Evolutionary conservation across 2,113 vertebrate species (phyloP).

Genomic region (Gopherus flavomarginatus): DNA sequence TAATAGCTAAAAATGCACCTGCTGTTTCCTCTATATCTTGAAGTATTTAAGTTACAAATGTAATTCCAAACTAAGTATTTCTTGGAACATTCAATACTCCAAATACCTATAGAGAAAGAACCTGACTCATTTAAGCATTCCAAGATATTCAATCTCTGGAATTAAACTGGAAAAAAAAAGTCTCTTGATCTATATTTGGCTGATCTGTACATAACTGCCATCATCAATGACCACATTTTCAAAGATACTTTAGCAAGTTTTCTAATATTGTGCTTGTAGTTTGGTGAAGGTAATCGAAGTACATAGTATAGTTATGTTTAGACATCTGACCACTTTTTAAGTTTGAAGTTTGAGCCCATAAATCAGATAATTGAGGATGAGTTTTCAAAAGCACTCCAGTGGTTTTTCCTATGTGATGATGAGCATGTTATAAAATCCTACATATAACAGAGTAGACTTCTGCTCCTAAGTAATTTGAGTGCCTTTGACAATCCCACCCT

Average conservation of each 20-base stretch:
- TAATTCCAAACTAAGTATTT: neutral
- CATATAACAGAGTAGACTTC: neutral
- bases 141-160: neutral
- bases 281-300: constrained; percentile 10
- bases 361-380: constrained; percentile 16
- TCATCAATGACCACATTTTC: neutral
- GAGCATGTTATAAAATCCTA: neutral
- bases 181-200: neutral
- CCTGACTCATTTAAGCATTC: neutral
- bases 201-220: neutral
- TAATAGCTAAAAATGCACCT: neutral
- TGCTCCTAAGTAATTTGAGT: neutral
- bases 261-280: neutral
- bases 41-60: neutral
- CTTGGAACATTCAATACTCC: neutral
- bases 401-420: neutral
- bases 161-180: neutral
- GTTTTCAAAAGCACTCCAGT: neutral
- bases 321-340: constrained; percentile 19
- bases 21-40: neutral
- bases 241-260: neutral
- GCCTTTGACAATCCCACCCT: neutral
- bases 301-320: neutral
- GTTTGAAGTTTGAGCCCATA: neutral
- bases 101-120: neutral